Evolutionary conservation across 2,113 vertebrate species (phyloP).

Genomic region (Malurus cyaneus): DNA sequence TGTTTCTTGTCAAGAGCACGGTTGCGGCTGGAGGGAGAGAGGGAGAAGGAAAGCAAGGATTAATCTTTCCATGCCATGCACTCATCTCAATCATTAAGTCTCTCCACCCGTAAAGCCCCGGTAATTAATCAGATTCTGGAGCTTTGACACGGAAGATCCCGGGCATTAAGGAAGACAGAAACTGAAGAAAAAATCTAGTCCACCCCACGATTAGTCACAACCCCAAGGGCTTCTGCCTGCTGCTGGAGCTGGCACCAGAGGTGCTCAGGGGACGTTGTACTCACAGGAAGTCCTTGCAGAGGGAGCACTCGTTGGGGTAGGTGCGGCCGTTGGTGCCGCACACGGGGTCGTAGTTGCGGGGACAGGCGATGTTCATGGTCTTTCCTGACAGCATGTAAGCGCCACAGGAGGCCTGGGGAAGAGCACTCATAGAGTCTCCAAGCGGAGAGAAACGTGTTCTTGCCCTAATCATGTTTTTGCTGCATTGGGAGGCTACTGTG

Average conservation of each 20-base stretch:
- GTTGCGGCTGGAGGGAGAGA: not conserved
- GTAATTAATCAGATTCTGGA: conserved; percentile 26
- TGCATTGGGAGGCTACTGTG: not conserved
- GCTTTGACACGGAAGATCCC: not conserved
- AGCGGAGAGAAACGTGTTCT: not conserved
- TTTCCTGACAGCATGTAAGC: accelerated
- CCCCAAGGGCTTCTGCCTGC: not conserved
- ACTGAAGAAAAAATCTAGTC: not conserved
- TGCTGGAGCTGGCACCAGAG: not conserved
- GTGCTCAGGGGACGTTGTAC: not conserved
- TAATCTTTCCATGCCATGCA: not conserved
- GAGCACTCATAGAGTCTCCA: not conserved
- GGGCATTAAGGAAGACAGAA: not conserved
- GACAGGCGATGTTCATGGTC: not conserved
- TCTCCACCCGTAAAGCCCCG: not conserved
- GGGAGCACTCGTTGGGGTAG: conserved; percentile 50
- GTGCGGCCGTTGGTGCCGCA: conserved; percentile 10
- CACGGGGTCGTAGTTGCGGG: not conserved
- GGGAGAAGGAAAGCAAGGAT: not conserved
- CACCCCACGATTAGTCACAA: not conserved
- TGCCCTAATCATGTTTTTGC: not conserved
- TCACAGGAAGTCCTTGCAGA: conserved; percentile 6
- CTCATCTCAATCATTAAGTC: conserved; percentile 2
- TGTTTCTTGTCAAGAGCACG: conserved; percentile 21
- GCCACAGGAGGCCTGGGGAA: not conserved